A percentile compares a stretch with the other conserved stretches of the same genome.
These are phyloP conservation scores for Tiliacea citrago DNA, from an alignment of 2,888 invertebrate species.

Conservation along the genomic window DNA sequence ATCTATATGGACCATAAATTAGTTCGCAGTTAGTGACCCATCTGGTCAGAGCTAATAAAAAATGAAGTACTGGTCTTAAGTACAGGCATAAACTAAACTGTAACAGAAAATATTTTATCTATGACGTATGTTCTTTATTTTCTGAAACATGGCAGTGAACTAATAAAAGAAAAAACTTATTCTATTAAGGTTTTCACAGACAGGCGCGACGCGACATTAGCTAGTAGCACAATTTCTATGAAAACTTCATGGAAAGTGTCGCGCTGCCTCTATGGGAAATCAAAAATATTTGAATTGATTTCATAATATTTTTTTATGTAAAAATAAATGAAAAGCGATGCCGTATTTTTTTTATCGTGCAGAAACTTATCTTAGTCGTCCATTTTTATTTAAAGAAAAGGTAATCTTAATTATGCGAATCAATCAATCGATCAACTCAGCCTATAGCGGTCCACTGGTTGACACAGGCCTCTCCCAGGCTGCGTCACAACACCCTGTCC, in stretches of 20 bases:
- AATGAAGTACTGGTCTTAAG: conserved; percentile 67
- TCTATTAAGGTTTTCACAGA: neutral
- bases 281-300: conserved; percentile 36
- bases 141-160: neutral
- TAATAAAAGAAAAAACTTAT: conserved; percentile 2
- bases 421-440: too few relatives aligned
- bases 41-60: conserved; percentile 75
- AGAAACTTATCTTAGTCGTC: conserved; percentile 25
- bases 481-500: too few relatives aligned
- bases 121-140: neutral
- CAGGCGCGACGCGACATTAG: too few relatives aligned
- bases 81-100: conserved; percentile 52
- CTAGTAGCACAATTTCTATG: too few relatives aligned
- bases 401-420: conserved; percentile 20
- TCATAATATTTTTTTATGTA: conserved; percentile 17
- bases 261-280: neutral
- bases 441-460: too few relatives aligned
- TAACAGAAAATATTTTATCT: neutral
- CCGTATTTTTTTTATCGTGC: conserved; percentile 35
- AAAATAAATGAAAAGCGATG: conserved; percentile 19
- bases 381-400: conserved; percentile 29
- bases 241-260: too few relatives aligned
- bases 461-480: too few relatives aligned
- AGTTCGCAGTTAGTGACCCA: conserved; percentile 71
- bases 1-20: conserved; percentile 65